Conservation (phyloP, 2,888 invertebrate genomes). For the Eilema sororculum region DNA sequence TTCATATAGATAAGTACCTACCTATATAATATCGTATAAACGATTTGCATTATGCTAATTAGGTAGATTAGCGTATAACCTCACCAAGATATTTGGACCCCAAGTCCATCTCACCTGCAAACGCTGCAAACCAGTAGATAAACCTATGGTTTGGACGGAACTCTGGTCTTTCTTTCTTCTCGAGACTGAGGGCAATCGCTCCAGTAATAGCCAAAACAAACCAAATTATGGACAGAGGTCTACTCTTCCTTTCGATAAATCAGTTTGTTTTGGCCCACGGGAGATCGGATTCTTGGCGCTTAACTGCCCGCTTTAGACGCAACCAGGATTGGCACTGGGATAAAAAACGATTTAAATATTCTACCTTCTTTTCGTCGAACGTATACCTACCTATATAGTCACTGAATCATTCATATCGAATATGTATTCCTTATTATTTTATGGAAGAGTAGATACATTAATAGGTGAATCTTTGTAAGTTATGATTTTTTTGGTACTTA, state of each 20-base stretch:
- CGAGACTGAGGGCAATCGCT: neutral
- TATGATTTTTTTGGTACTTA: slow-evolving; percentile 1
- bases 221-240: no score
- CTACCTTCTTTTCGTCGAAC: neutral
- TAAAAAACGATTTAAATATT: neutral
- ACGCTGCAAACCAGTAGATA: no score
- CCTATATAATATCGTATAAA: no score
- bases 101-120: neutral
- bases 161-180: neutral
- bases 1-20: no score
- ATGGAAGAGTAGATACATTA: neutral
- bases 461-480: neutral
- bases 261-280: neutral
- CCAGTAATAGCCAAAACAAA: neutral
- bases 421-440: neutral
- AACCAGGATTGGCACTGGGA: neutral
- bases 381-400: no score
- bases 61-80: neutral
- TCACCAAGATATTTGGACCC: neutral
- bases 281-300: neutral
- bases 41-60: neutral
- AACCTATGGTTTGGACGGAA: neutral
- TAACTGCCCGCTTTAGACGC: neutral
- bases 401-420: neutral
- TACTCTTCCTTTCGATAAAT: no score